Evolutionary conservation across 2,113 vertebrate genomes (phyloP), one percentile per base, ranked within the genome.

Genomic region (Erythrolamprus reginae): DNA sequence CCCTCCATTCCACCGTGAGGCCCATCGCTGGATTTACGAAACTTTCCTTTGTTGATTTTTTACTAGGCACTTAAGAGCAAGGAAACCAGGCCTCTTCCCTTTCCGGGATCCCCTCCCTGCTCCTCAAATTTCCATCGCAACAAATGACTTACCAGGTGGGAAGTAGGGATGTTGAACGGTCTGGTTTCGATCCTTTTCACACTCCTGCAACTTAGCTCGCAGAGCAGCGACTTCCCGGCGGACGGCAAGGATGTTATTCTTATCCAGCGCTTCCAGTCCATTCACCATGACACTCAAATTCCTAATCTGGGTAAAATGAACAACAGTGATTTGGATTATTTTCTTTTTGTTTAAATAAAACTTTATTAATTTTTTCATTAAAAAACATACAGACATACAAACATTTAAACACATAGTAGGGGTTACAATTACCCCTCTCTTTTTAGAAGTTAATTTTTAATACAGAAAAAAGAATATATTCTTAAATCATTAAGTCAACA

Each of bases 251-350:
- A 98, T 90, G 1, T 98, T 98, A 94, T 94, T 96, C 95, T 97
- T 96, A 93, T 98, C 97, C 89, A 97, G 84, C 0, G 94, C 96
- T 89, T 98, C 97, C 0, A 98, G 90, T 23, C 96, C 92, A 91
- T 95, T 94, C 38, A 98, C 97, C 89, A 97, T 61, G 88, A 97
- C 88, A 89, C 95, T 97, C 95, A 98, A 93, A 96, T 97, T 98
- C 92, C 82, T 96, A 93, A 98, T 97, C 97, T 98, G 93, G 94
- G 83, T 19, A n/a, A 42, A 91, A 94, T 86, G 87, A 38, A 38
- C 92, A 48, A 24, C 1, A 90, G 94, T 17, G 10, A 10, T 94
- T 95, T 92, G 91, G 90, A 91, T 94, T 95, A 93, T 70, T 77
- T 23, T 82, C 33, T n/a, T n/a, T n/a, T n/a, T n/a, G n/a, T n/a